Percentiles rank a stretch among this genome's conserved stretches.
These are phyloP conservation scores for Tetranychus piercei DNA, from an alignment of 2,888 invertebrate species.

Conservation along the genomic window DNA sequence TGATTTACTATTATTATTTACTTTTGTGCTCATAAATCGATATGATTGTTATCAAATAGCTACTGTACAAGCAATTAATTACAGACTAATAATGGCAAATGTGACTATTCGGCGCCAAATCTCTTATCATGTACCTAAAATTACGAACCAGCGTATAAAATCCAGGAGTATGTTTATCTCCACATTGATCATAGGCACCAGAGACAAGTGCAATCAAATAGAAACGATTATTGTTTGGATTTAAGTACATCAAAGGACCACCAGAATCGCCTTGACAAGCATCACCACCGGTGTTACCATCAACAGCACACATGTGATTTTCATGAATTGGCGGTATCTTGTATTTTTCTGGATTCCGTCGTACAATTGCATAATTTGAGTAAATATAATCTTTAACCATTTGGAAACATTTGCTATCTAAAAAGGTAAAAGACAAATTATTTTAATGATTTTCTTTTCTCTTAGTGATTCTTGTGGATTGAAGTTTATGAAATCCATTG, in stretches of 20 bases:
- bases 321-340: conserved; percentile 5
- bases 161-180: conserved; percentile 5
- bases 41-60: too few species aligned
- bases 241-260: not conserved
- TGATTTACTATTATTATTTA: too few species aligned
- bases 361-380: not conserved
- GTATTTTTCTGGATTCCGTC: conserved; percentile 5
- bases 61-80: not conserved
- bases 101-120: not conserved
- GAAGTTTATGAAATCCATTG: not conserved
- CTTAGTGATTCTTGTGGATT: not conserved
- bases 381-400: conserved; percentile 6
- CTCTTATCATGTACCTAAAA: not conserved
- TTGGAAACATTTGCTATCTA: not conserved
- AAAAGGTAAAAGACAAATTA: too few species aligned
- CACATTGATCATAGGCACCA: conserved; percentile 10
- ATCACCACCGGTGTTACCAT: conserved; percentile 4
- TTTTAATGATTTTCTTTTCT: not conserved
- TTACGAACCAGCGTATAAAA: conserved; percentile 5
- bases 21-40: too few species aligned
- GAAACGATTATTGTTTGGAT: conserved; percentile 7
- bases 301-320: conserved; percentile 10
- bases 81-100: not conserved
- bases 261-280: conserved; percentile 10
- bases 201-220: conserved; percentile 5